Evolutionary conservation across 2,797 vertebrate genomes (phyloP).

Genomic region (Pseudochirops corinnae): DNA sequence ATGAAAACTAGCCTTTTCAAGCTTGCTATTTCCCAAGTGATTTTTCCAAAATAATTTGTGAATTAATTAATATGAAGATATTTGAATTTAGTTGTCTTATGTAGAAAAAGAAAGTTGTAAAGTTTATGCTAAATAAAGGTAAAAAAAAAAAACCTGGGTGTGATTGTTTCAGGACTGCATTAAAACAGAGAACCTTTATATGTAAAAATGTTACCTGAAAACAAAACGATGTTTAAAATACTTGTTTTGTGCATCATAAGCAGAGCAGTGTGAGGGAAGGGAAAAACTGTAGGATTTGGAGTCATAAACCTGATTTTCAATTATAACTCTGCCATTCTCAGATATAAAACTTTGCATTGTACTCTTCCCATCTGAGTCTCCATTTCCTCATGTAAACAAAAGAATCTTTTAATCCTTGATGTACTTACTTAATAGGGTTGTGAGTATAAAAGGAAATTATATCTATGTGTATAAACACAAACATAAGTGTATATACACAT

Average conservation of each 20-base stretch:
- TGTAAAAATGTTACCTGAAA: neutral
- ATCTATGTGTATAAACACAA: neutral
- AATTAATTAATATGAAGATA: neutral
- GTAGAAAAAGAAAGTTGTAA: neutral
- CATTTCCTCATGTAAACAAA: neutral
- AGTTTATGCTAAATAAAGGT: neutral
- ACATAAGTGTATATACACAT: neutral
- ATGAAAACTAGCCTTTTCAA: conserved; percentile 60
- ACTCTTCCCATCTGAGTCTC: neutral
- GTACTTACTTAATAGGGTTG: neutral
- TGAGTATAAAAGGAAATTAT: neutral
- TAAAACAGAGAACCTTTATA: conserved; percentile 44
- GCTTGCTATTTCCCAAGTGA: conserved; percentile 51
- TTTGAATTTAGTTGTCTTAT: neutral
- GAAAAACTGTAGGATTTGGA: neutral
- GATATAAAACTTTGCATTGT: neutral
- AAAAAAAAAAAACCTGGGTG: conserved; percentile 38
- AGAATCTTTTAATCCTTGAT: neutral
- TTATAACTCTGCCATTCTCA: neutral
- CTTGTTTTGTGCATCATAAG: neutral
- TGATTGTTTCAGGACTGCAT: conserved; percentile 69
- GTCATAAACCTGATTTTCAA: neutral
- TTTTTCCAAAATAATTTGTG: conserved; percentile 65
- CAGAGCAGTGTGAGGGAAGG: neutral
- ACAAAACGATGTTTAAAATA: neutral